Evolutionary conservation across 2,797 vertebrate species (phyloP).

Genomic region (Pseudomugil gertrudae): DNA sequence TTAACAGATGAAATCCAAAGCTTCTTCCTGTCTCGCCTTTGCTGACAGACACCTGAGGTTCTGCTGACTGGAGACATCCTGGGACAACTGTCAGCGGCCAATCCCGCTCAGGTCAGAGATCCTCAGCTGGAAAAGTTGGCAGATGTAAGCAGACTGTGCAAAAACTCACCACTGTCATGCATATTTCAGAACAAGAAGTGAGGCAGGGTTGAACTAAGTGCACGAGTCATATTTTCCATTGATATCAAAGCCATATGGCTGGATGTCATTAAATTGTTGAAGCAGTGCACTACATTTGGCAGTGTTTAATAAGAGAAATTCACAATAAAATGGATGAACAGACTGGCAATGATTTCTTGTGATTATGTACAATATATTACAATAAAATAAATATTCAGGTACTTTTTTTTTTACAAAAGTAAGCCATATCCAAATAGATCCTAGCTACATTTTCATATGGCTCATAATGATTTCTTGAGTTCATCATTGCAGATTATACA

Average conservation of each 20-base stretch:
- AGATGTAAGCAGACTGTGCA: conserved; percentile 39
- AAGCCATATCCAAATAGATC: conserved; percentile 18
- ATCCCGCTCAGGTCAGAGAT: conserved; percentile 62
- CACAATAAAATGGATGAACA: conserved; percentile 44
- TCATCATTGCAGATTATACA: conserved; percentile 18
- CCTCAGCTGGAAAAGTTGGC: conserved; percentile 65
- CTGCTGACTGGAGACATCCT: conserved; percentile 73
- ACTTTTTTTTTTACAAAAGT: conserved; percentile 10
- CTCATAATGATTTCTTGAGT: conserved; percentile 16
- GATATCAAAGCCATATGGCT: conserved; percentile 86
- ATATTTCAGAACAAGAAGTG: conserved; percentile 62
- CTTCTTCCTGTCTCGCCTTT: conserved; percentile 64
- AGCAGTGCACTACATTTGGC: conserved; percentile 63
- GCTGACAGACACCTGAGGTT: conserved; percentile 72
- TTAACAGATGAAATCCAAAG: conserved; percentile 61
- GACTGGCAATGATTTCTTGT: conserved; percentile 42
- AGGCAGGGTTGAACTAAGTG: conserved; percentile 62
- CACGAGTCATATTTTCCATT: conserved; percentile 84
- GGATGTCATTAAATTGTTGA: conserved; percentile 76
- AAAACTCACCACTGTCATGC: conserved; percentile 58
- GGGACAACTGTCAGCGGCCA: conserved; percentile 60
- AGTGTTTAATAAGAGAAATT: conserved; percentile 52
- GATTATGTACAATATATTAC: conserved; percentile 41
- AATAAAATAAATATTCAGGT: conserved; percentile 37
- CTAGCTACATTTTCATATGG: conserved; percentile 9